Conservation (phyloP, 2,797 vertebrate genomes). For the Pseudomugil tenellus region DNA sequence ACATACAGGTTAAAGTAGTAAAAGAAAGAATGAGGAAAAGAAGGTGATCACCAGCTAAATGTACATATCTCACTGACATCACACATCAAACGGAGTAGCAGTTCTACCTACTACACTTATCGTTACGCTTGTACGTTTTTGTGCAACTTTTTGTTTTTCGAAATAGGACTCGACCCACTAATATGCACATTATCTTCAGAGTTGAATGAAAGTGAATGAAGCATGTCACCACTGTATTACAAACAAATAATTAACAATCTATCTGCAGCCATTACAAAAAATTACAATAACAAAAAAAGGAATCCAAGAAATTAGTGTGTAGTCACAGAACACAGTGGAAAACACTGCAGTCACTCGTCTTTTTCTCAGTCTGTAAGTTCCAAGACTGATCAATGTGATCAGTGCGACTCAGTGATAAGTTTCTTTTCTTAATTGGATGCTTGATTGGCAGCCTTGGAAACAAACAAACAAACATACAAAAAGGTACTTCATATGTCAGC, state of each 20-base stretch:
- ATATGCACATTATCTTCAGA: slow-evolving; percentile 93
- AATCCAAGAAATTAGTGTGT: slow-evolving; percentile 73
- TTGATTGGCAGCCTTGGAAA: slow-evolving; percentile 90
- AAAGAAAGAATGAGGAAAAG: slow-evolving; percentile 91
- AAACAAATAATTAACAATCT: slow-evolving; percentile 93
- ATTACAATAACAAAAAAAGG: slow-evolving; percentile 61
- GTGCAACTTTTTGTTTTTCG: slow-evolving; percentile 91
- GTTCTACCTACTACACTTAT: slow-evolving; percentile 97
- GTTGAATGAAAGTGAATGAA: slow-evolving; percentile 91
- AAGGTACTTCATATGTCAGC: slow-evolving; percentile 53
- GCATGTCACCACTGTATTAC: slow-evolving; percentile 94
- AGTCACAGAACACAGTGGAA: slow-evolving; percentile 93
- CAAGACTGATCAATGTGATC: slow-evolving; percentile 99
- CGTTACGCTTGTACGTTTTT: slow-evolving; percentile 95
- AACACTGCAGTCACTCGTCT: slow-evolving; percentile 90
- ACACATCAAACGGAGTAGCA: slow-evolving; percentile 96
- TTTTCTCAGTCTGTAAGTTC: slow-evolving; percentile 84
- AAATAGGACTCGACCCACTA: slow-evolving; percentile 88
- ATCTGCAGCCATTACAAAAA: slow-evolving; percentile 86
- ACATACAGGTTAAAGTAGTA: slow-evolving; percentile 99
- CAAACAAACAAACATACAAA: background rate
- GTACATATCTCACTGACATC: slow-evolving; percentile 99
- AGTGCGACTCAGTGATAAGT: slow-evolving; percentile 90
- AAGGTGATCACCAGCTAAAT: slow-evolving; percentile 96
- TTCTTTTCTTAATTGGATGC: slow-evolving; percentile 87